These are phyloP conservation scores for Collichthys lucidus DNA, from an alignment of 2,113 vertebrate genomes.

Conservation along the genomic window DNA sequence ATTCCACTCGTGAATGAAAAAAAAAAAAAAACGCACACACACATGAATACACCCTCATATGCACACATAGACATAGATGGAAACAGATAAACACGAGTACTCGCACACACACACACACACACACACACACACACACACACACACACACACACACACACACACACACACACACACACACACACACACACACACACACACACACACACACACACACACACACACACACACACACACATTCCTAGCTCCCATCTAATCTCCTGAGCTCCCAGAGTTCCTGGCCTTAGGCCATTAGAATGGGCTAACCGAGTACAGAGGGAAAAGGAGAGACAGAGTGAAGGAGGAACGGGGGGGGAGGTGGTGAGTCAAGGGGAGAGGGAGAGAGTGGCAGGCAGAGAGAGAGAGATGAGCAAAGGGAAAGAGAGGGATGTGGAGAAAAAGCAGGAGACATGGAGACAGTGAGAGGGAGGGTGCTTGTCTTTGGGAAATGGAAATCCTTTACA, in stretches of 20 bases:
- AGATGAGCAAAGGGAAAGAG: constrained; percentile 32
- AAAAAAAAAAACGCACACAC: constrained; percentile 16
- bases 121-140: constrained; percentile 17
- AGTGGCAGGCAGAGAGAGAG: constrained; percentile 15
- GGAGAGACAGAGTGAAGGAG: constrained; percentile 21
- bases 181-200: no score
- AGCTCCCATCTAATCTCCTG: constrained; percentile 68
- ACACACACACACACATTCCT: constrained; percentile 32
- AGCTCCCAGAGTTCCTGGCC: constrained; percentile 72
- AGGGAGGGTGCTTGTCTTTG: constrained; percentile 83
- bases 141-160: constrained; percentile 44
- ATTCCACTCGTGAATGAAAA: constrained; percentile 46
- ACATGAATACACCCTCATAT: constrained; percentile 22
- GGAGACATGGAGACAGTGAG: constrained; percentile 59
- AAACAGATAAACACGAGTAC: constrained; percentile 54
- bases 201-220: no score
- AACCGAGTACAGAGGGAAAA: constrained; percentile 52
- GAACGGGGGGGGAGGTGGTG: constrained; percentile 9
- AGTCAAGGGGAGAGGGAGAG: background rate
- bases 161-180: constrained; percentile 14
- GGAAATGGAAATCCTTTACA: constrained; percentile 93
- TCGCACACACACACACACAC: constrained; percentile 6
- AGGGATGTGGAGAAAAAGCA: constrained; percentile 6
- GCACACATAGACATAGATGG: constrained; percentile 19
- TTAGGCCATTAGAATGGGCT: constrained; percentile 66